Conservation (phyloP, 2,113 vertebrate genomes). For the Toxostoma redivivum region DNA sequence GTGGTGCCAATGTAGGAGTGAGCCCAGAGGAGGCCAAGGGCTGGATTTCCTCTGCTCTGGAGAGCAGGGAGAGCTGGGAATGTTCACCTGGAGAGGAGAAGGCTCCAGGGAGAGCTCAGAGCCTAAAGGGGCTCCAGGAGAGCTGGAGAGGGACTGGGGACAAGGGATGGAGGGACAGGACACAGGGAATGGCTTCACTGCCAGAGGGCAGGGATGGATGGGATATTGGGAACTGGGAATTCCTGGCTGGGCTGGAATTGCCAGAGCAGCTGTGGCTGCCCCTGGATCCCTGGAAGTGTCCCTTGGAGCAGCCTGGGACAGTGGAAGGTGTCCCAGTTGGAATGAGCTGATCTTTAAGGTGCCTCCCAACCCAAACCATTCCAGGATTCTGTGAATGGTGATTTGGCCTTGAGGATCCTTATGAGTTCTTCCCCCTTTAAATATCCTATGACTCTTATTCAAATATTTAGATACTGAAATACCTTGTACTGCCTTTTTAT, state of each 20-base stretch:
- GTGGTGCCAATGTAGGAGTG: accelerated
- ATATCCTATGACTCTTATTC: background rate
- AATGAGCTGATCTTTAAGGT: background rate
- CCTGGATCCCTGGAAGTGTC: background rate
- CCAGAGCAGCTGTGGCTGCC: background rate
- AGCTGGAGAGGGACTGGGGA: background rate
- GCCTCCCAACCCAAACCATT: background rate
- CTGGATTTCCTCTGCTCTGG: background rate
- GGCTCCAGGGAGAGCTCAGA: background rate
- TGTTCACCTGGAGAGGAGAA: accelerated
- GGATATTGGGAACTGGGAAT: too few species aligned
- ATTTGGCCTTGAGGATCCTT: too few species aligned
- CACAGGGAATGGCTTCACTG: background rate
- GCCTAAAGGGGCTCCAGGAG: background rate
- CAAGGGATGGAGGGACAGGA: background rate
- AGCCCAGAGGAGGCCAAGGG: background rate
- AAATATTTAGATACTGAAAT: background rate
- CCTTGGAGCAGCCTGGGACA: accelerated
- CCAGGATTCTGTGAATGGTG: background rate
- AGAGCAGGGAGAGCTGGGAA: background rate
- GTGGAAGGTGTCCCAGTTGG: background rate
- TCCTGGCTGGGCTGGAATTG: too few species aligned
- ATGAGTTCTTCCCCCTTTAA: background rate
- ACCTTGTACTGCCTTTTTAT: background rate
- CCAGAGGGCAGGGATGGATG: background rate